Evolutionary conservation across 2,797 vertebrate species (phyloP).

Genomic region (Tapera naevia): DNA sequence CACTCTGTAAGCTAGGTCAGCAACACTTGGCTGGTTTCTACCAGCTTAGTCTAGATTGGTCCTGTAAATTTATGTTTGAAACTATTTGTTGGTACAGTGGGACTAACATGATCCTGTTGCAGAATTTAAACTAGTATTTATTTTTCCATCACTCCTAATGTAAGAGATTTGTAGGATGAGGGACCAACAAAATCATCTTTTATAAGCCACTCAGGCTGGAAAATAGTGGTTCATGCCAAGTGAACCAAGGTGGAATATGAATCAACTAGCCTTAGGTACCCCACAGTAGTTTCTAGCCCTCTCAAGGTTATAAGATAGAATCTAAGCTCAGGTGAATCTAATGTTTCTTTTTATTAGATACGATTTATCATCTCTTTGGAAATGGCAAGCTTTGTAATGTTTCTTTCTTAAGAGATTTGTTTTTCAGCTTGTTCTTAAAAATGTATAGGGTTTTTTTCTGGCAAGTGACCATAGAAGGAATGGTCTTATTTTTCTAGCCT

Average conservation of each 20-base stretch:
- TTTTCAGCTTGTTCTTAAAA: too few relatives aligned
- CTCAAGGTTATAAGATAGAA: background rate
- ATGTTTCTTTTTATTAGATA: background rate
- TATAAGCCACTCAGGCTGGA: slow-evolving; percentile 10
- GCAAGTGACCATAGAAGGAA: slow-evolving; percentile 1
- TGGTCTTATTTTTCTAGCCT: slow-evolving; percentile 43
- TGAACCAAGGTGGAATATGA: background rate
- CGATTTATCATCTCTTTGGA: slow-evolving; percentile 15
- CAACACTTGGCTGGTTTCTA: background rate
- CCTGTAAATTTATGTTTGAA: background rate
- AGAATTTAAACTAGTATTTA: background rate
- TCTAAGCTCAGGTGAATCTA: slow-evolving; percentile 46
- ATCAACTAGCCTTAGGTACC: background rate
- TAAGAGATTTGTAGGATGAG: background rate
- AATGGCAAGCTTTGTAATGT: too few relatives aligned
- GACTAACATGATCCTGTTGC: background rate
- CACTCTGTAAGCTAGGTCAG: background rate
- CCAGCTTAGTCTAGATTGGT: background rate
- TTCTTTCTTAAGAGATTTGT: too few relatives aligned
- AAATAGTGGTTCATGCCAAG: background rate
- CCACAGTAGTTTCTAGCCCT: background rate
- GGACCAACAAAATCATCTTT: slow-evolving; percentile 17
- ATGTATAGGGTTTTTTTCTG: background rate
- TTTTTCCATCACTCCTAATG: background rate
- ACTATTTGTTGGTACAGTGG: background rate